Percentiles rank a stretch among this genome's conserved stretches.
phyloP scores from a whole-genome alignment of 2,888 invertebrate species.

The Panopea generosa region DNA sequence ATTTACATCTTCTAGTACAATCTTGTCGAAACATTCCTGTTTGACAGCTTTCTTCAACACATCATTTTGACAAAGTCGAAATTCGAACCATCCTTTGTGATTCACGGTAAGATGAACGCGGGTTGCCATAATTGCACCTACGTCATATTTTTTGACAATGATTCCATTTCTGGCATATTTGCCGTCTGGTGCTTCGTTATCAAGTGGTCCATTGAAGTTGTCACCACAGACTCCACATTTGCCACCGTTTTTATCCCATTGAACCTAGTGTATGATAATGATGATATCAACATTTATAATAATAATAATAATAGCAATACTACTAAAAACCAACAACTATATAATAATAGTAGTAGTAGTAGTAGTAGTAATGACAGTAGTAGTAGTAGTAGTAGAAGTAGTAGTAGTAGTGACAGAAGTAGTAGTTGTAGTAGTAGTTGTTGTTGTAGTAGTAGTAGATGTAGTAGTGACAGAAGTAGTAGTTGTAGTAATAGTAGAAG shows the following conservation, averaged over 20 bases:
- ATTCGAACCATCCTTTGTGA: slow-evolving; percentile 61
- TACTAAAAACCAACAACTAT: no score
- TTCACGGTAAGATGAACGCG: slow-evolving; percentile 58
- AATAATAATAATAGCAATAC: no score
- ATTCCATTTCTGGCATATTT: slow-evolving; percentile 54
- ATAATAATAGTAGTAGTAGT: no score
- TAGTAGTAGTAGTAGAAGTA: no score
- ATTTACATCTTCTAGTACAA: slow-evolving; percentile 43
- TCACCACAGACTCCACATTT: slow-evolving; percentile 67
- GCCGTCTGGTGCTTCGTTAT: slow-evolving; percentile 51
- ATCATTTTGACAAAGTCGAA: slow-evolving; percentile 43
- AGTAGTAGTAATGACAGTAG: no score
- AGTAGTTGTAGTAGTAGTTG: no score
- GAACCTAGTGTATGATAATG: no score
- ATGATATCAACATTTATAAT: no score
- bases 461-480: no score
- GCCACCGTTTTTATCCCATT: slow-evolving; percentile 56
- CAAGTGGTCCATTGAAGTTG: slow-evolving; percentile 25
- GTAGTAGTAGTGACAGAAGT: no score
- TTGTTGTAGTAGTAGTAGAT: no score
- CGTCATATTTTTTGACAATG: slow-evolving; percentile 42
- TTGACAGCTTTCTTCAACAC: slow-evolving; percentile 52
- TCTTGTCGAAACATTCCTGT: slow-evolving; percentile 74
- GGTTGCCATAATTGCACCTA: slow-evolving; percentile 34
- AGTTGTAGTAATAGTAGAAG: no score